Base-by-base conservation (phyloP, 2,113 vertebrate genomes). In the Phainopepla nitens region DNA sequence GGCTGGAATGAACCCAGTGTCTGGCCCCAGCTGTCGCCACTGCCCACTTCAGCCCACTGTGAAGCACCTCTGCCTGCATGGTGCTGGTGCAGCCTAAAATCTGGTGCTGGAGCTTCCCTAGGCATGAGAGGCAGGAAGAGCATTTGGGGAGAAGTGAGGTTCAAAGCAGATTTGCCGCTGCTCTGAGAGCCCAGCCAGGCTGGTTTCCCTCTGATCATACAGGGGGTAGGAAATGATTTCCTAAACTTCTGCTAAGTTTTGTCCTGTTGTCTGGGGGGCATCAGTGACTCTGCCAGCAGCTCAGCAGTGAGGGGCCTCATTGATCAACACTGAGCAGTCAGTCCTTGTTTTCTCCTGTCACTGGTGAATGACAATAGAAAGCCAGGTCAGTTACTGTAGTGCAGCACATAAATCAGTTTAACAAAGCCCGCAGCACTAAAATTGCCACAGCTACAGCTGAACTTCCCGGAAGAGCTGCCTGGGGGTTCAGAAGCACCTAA, bases 1-100 rank as follows among this genome's bases (percentile, higher is more conserved):
- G 5, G 6, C 15, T 0, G 0, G 42, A 51, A 71, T 31, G 47
- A 75, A 49, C 7, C 19, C 7, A 4, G 13, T 1, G 0, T 35
- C 49, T 54, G 66, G 27, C 44, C 53, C 50, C 57, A 82, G 33
- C 56, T 6, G 4, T 65, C 29, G 56, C 49, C 51, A 47, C 44
- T 6, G 6, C 21, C 25, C 69, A 19, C 54, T 24, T 50, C 31
- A 35, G 9, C 56, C 41, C 25, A 11, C 24, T 45, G 31, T 25
- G 47, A 39, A 65, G 28, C 49, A 23, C 4, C 42, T 65, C 45
- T 77, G 36, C 20, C 36, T 56, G 41, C 51, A 28, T 0, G 11
- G 47, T 0, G 1, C 61, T 60, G 41, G 3, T 51, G 39, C 57
- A 69, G 49, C 80, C 83, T 54, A n/a, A 60, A 79, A 65, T n/a